Evolutionary conservation across 2,113 vertebrate genomes (phyloP).

Genomic region (Todiramphus saurophagus): DNA sequence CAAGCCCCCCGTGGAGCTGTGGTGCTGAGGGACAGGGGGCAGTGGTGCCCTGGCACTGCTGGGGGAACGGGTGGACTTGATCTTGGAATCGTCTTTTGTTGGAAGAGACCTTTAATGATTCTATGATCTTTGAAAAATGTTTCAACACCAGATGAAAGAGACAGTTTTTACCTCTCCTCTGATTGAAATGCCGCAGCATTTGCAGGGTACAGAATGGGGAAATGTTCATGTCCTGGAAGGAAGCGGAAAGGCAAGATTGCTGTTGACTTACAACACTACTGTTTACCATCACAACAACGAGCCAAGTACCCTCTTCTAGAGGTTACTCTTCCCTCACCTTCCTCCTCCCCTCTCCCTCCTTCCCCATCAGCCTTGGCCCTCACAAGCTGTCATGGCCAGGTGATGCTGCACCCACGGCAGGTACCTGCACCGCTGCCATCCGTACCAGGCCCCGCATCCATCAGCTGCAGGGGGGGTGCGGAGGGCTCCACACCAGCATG

Average conservation of each 20-base stretch:
- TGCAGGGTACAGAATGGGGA: background rate
- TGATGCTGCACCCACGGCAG: background rate
- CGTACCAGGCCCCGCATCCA: background rate
- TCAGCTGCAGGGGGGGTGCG: background rate
- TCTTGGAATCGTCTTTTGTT: too few species aligned
- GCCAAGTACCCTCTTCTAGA: background rate
- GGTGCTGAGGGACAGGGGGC: background rate
- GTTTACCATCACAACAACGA: fast-evolving
- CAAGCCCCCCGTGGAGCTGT: background rate
- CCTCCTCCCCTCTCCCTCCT: too few species aligned
- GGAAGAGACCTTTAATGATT: background rate
- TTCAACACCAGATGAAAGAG: background rate
- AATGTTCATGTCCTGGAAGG: background rate
- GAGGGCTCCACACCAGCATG: background rate
- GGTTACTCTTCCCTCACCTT: background rate
- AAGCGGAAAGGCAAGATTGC: background rate
- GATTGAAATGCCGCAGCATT: fast-evolving
- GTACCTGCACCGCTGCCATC: background rate
- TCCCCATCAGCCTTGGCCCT: background rate
- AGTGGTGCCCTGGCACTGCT: background rate
- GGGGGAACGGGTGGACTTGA: background rate
- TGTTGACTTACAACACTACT: background rate
- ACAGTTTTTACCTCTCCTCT: background rate
- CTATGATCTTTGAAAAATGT: background rate
- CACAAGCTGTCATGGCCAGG: fast-evolving